phyloP scores from a whole-genome alignment of 2,888 invertebrate species.

The Chironomus tentans region DNA sequence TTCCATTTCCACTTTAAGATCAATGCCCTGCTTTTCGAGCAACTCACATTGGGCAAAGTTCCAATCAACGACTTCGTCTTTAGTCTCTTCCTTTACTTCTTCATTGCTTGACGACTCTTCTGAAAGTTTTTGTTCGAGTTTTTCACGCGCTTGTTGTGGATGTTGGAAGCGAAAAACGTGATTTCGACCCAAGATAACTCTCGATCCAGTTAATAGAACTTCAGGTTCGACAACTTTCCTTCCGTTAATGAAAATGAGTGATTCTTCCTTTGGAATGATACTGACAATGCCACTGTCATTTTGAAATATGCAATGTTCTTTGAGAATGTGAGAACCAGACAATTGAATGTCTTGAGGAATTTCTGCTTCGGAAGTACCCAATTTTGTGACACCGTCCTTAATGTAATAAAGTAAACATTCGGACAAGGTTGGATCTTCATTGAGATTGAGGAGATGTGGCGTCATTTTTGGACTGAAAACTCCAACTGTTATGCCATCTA shows the following conservation, averaged over 20 bases:
- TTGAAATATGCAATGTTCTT: conserved; percentile 94
- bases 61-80: conserved; percentile 82
- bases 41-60: conserved; percentile 96
- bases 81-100: conserved; percentile 32
- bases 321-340: conserved; percentile 85
- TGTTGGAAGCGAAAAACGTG: conserved; percentile 99
- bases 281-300: conserved; percentile 84
- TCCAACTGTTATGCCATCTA: conserved; percentile 94
- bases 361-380: conserved; percentile 84
- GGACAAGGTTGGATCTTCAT: conserved; percentile 97
- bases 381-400: conserved; percentile 81
- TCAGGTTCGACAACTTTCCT: conserved; percentile 75
- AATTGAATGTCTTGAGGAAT: conserved; percentile 91
- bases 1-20: conserved; percentile 96
- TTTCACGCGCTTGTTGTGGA: conserved; percentile 74
- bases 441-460: conserved; percentile 95
- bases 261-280: conserved; percentile 71
- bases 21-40: conserved; percentile 96
- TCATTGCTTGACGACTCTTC: conserved; percentile 31
- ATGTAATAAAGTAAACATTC: conserved; percentile 98
- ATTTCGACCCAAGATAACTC: conserved; percentile 97
- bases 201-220: conserved; percentile 83
- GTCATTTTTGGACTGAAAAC: conserved; percentile 99
- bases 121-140: conserved; percentile 38
- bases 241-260: conserved; percentile 93